Base-by-base conservation (phyloP, 1,140 invertebrate genomes). In the Drosophila rufa region DNA sequence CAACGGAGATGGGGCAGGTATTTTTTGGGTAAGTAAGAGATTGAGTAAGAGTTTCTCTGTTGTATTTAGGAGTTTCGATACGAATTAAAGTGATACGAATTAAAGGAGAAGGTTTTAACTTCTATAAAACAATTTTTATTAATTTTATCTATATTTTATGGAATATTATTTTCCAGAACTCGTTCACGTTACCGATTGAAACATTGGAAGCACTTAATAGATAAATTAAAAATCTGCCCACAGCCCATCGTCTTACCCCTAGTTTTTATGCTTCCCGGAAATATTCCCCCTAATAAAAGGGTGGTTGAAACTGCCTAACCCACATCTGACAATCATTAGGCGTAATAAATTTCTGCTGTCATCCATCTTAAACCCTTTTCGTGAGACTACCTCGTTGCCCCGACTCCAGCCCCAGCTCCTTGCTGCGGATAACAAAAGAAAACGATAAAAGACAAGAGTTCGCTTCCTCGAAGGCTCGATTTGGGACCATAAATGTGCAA, bases 401-500 rank as follows among this genome's bases (percentile, higher is more conserved):
- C 60, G 40, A 40, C 27, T 30, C 27, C 27, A 33, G 22, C 45
- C 27, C 46, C 47, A 14, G 25, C 43, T 46, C 43, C 27, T 50
- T 17, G 43, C 0, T 1, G 22, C 8, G 76, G 57, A 64, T 80
- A 71, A 84, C 82, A 84, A 84, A 78, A 42, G 64, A 86, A 67
- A 55, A 46, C 75, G 70, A 86, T 80, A 89, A 89, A 87, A 60
- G 64, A 59, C 66, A 66, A 73, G 71, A 77, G 81, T 55, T 80
- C 62, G 75, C 76, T 84, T 84, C 80, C 84, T 75, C 71, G 53
- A 70, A 78, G 57, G 46, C 47, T 68, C 51, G 61, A 51, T 61
- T 85, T 60, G 67, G 68, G 75, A 45, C 82, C 84, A 58, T 86
- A 89, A 86, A 86, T 83, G 64, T 69, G 62, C 67, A 83, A 79